Conservation (phyloP, 2,113 vertebrate species). For the Anoura caudifer region DNA sequence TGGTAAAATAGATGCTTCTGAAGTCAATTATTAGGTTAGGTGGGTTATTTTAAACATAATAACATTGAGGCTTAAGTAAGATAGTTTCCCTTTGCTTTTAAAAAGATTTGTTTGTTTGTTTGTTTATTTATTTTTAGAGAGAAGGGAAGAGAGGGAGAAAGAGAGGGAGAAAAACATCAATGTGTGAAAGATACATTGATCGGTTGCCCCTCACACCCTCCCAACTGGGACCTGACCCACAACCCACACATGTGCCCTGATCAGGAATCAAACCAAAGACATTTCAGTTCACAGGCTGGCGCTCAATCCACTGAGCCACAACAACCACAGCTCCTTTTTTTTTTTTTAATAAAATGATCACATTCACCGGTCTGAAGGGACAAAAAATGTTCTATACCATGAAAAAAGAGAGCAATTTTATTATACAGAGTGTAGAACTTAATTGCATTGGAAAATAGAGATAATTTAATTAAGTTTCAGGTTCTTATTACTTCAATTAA, state of each 20-base stretch:
- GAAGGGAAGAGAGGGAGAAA: no score
- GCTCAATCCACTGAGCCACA: no score
- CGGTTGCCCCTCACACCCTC: no score
- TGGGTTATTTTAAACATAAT: neutral
- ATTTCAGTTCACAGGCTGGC: no score
- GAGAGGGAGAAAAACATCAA: no score
- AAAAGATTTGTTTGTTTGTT: neutral
- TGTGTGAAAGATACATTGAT: no score
- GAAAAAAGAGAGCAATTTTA: neutral
- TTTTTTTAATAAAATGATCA: neutral
- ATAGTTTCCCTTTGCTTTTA: neutral
- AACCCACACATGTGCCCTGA: no score
- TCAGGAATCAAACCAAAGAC: no score
- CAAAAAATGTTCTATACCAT: neutral
- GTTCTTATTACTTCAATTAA: conserved; percentile 58
- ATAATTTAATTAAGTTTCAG: conserved; percentile 50
- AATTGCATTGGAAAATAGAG: conserved; percentile 48
- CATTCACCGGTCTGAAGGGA: neutral
- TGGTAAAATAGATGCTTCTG: neutral
- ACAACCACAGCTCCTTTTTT: neutral
- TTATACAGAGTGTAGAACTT: neutral
- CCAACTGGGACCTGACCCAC: no score
- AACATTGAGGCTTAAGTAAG: neutral
- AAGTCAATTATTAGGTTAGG: neutral
- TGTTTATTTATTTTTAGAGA: no score